Evolutionary conservation across 2,797 vertebrate genomes (phyloP).

Genomic region (Chrysocyon brachyurus): DNA sequence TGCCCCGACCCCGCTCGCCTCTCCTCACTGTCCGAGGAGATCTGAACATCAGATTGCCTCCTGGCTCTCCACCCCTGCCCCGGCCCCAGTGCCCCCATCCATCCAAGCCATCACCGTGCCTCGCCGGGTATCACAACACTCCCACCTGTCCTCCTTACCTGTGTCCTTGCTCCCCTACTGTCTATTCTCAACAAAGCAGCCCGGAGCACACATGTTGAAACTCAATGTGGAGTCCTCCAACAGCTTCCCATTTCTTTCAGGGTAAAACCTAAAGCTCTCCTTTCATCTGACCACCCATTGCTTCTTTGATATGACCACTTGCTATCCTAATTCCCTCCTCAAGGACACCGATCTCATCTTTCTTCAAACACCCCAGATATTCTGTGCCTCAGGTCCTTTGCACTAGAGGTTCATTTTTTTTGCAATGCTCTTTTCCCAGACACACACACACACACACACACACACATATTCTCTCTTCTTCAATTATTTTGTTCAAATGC

Average conservation of each 20-base stretch:
- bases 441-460: not conserved
- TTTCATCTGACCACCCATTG: not conserved
- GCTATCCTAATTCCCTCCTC: not conserved
- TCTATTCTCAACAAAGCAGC: not conserved
- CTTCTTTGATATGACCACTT: not conserved
- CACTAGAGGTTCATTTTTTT: not conserved
- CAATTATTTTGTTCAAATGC: not conserved
- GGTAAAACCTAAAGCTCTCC: not conserved
- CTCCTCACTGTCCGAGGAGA: not conserved
- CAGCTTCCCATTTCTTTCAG: not conserved
- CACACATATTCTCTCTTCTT: not conserved
- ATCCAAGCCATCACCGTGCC: too few relatives aligned
- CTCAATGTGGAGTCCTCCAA: not conserved
- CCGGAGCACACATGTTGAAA: not conserved
- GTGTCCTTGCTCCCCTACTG: not conserved
- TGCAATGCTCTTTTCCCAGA: not conserved
- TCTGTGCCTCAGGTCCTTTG: not conserved
- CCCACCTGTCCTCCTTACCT: too few relatives aligned
- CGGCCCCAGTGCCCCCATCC: rapidly evolving
- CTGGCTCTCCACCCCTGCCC: not conserved
- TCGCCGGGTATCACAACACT: rapidly evolving
- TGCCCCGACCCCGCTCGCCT: not conserved
- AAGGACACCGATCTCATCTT: not conserved
- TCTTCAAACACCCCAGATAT: not conserved
- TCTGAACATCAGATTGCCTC: not conserved